Evolutionary conservation across 1,140 invertebrate species (phyloP).

Genomic region (Euglossa dilemma): DNA sequence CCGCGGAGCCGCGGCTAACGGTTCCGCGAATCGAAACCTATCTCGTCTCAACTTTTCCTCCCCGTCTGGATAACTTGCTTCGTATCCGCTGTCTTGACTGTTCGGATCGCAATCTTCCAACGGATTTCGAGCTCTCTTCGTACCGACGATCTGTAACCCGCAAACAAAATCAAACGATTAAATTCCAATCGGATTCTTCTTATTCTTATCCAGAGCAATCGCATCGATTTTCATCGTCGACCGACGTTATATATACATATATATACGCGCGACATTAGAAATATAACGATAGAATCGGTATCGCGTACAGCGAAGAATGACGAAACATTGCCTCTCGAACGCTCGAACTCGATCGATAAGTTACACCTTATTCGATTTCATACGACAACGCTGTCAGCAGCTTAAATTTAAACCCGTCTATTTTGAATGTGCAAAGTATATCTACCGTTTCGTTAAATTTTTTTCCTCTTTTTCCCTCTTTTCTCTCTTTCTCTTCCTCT

Average conservation of each 20-base stretch:
- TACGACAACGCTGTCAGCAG: too few species aligned
- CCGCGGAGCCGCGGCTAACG: constrained; percentile 81
- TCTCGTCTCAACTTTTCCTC: constrained; percentile 54
- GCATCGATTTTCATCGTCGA: not conserved
- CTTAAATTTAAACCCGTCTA: too few species aligned
- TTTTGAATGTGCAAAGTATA: too few species aligned
- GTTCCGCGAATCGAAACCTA: constrained; percentile 82
- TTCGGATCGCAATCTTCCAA: constrained; percentile 82
- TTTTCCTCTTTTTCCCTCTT: too few species aligned
- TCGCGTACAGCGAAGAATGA: too few species aligned
- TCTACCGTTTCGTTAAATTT: too few species aligned
- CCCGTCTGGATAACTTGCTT: constrained; percentile 60
- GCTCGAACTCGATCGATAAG: too few species aligned
- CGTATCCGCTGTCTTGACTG: constrained; percentile 85
- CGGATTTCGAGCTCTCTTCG: constrained; percentile 70
- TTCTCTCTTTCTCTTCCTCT: too few species aligned
- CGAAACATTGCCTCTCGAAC: too few species aligned
- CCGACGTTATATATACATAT: not conserved
- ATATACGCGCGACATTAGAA: too few species aligned
- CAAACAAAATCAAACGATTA: not conserved
- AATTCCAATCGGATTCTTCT: not conserved
- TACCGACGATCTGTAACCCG: constrained; percentile 6
- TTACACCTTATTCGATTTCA: too few species aligned
- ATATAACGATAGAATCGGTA: too few species aligned
- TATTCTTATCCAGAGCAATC: not conserved